Conservation (phyloP, 2,797 vertebrate genomes). For the Rhinogobio ventralis region DNA sequence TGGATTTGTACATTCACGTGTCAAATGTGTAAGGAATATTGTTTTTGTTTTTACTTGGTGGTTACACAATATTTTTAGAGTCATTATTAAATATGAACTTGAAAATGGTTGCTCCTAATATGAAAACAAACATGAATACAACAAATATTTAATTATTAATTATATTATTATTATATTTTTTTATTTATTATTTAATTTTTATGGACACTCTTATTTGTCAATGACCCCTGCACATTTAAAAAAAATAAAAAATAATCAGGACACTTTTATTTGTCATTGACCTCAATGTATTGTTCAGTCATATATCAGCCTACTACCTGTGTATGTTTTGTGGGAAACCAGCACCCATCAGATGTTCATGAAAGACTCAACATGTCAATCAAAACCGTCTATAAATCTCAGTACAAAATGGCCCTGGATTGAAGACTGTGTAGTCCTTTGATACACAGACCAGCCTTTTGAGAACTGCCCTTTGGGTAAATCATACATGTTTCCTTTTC, state of each 20-base stretch:
- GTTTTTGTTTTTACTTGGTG: too few species aligned
- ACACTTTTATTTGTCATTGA: too few species aligned
- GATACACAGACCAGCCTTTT: conserved; percentile 67
- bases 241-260: background rate
- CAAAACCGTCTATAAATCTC: conserved; percentile 65
- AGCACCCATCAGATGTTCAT: conserved; percentile 32
- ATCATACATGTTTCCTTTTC: conserved; percentile 66
- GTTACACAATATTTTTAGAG: too few species aligned
- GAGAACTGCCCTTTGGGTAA: conserved; percentile 68
- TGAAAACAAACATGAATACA: background rate
- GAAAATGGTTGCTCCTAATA: background rate
- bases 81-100: background rate
- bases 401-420: conserved; percentile 51
- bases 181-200: too few species aligned
- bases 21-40: too few species aligned
- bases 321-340: background rate
- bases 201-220: background rate
- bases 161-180: too few species aligned
- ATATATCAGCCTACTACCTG: too few species aligned
- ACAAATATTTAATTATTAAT: too few species aligned
- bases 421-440: conserved; percentile 60
- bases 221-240: background rate
- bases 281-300: too few species aligned
- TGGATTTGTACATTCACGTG: too few species aligned
- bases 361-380: conserved; percentile 46